Evolutionary conservation across 2,888 invertebrate genomes (phyloP), one percentile per base, ranked within the genome.

Genomic region (Drosophila putrida): DNA sequence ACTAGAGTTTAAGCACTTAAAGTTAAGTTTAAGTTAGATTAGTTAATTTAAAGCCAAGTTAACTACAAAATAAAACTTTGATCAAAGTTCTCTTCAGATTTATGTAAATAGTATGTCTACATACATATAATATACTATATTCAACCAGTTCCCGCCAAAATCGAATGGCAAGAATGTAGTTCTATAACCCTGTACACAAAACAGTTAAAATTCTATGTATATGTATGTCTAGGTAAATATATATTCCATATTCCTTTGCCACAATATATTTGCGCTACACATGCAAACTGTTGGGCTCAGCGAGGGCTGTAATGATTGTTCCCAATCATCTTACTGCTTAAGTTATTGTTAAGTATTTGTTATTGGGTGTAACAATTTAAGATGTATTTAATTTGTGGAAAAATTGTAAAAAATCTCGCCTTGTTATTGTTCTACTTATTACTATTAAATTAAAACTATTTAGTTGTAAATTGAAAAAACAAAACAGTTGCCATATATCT

Each of bases 121-220:
- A 61, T 75, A 68, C 46, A 64, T 71, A 61, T 75, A 68, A n/a
- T n/a, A n/a, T n/a, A n/a, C n/a, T n/a, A n/a, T n/a, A n/a, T n/a
- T 78, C 63, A 64, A 49, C 8, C 50, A 55, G 62, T 82, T 80
- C 75, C 78, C 80, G 80, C 80, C 80, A 80, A 84, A 73, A 69
- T 44, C n/a, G 31, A 31, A 28, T 53, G 66, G 47, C 55, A n/a
- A 6, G 9, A 41, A 41, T 33, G 25, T 25, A 43, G 46, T 46
- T 46, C 44, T 46, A 43, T 28, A 57, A 49, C 20, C 31, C 57
- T 71, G 28, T 44, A 60, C 27, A 53, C 39, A 36, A 66, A 60
- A 47, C 49, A 47, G 38, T 55, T 36, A 63, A 33, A 55, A 47
- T 27, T 15, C 25, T 46, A 36, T 4, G 25, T 4, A 6, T 28